Evolutionary conservation across 2,113 vertebrate species (phyloP), one percentile per base, ranked within the genome.

Genomic region (Malurus cyaneus): DNA sequence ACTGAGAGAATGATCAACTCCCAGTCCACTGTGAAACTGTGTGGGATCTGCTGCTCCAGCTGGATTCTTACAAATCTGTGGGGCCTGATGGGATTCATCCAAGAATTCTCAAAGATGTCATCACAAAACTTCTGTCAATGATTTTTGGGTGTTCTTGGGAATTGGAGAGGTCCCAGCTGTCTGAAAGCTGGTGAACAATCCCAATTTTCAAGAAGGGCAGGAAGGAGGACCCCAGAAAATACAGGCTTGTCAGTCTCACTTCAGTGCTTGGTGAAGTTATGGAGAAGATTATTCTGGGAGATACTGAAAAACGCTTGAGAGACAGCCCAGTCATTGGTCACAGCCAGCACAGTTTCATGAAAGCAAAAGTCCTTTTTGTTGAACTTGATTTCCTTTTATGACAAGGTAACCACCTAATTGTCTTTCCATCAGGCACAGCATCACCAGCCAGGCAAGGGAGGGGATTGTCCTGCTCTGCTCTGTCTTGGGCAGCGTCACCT

Each of bases 401-500:
- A 59, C 36, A 59, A 36, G 8, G 21, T 52, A 59, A 36, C 31
- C 16, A 76, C 53, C 52, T 34, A 14, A 66, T 59, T 50, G 50
- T 44, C 36, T 59, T 67, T 59, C 25, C 9, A 50, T 67, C 61
- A 76, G 31, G 25, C 2, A 29, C 34, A 66, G 24, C 42, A 25
- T 74, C 2, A 1, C 34, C 44, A 59, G 65, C 12, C 0, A 0
- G 44, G 24, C 29, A 42, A 50, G 31, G 31, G 24, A 60, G 24
- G 29, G 23, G 14, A 50, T 60, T 50, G 9, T 50, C 34, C 34
- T 1, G 0, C 6, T 59, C 60, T 66, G 61, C 50, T n/a, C 18
- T 72, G 39, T 2, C 26, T 49, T 24, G 24, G 6, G 10, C 4
- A 2, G 52, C 34, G 34, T 49, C 29, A 65, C 50, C 60, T 66